phyloP scores from a whole-genome alignment of 2,113 vertebrate species.

The Dasyurus viverrinus region DNA sequence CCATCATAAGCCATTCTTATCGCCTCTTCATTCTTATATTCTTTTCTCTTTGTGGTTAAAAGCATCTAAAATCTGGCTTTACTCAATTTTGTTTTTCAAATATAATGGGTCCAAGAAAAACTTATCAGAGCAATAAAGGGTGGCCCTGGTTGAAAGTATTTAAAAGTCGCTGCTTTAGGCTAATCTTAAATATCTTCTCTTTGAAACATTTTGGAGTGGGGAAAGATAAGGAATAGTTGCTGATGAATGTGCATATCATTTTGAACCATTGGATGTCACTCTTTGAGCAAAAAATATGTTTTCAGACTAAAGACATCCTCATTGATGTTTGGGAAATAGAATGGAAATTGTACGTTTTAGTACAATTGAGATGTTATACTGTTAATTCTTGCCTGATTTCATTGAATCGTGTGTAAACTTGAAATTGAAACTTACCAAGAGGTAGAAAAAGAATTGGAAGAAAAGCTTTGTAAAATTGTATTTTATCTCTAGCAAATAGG shows the following conservation, averaged over 20 bases:
- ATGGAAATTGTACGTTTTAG: rapidly evolving
- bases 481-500: conserved; percentile 53
- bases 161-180: not conserved
- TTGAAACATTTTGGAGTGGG: not conserved
- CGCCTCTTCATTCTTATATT: not conserved
- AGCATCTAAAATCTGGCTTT: not conserved
- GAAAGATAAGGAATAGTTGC: not conserved
- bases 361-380: conserved; percentile 41
- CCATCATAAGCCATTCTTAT: not conserved
- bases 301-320: not conserved
- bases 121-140: not conserved
- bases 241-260: not conserved
- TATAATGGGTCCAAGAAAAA: not conserved
- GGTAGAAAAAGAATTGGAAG: not conserved
- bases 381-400: not conserved
- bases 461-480: not conserved
- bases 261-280: conserved; percentile 57
- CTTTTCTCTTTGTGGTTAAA: not conserved
- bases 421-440: not conserved
- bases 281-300: not conserved
- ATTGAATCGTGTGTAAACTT: not conserved
- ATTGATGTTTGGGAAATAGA: not conserved
- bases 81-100: not conserved
- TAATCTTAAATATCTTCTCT: not conserved
- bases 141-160: not conserved